Evolutionary conservation across 1,140 invertebrate genomes (phyloP), one percentile per base, ranked within the genome.

Genomic region (Babylonia areolata): DNA sequence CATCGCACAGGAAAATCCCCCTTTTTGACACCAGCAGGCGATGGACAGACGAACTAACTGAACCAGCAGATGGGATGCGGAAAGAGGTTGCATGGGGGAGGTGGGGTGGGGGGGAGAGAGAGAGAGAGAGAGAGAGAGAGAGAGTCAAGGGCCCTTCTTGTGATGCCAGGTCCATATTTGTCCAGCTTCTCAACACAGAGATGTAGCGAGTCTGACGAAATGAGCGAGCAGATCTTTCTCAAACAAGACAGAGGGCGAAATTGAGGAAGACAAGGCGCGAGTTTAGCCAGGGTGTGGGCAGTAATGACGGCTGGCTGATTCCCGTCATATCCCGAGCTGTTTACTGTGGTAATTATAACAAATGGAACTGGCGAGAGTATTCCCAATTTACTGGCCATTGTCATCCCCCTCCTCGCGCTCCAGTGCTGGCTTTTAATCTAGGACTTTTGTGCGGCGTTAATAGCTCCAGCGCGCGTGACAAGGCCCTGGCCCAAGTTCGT

Each of bases 311-410:
- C 69, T 31, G 40, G 35, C 54, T 40, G 40, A 84, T 84, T 84
- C 82, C 82, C 64, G 81, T 84, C 82, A 84, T 75, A 84, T 84
- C 82, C 69, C 31, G 82, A 54, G 9, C 35, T 84, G 82, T 84
- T 84, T 35, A 84, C 82, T 46, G 64, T 84, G 82, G 82, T 84
- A 84, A 84, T 84, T 84, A 84, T 84, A 84, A 84, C 82, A 84
- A 84, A 84, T 84, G 82, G 82, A 84, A 42, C 37, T 40, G 37
- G 82, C 37, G 64, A 39, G 64, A 84, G 64, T 73, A 73, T 71
- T 84, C 82, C 82, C 82, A 84, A 84, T 84, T 84, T 84, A 69
- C 37, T 23, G 46, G 64, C 69, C 69, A 84, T 84, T 84, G 82
- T 84, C 82, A 33, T 35, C 0, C 15, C 37, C 2, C 9, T 64